Conservation (phyloP, 2,797 vertebrate species). For the Lithobates sylvaticus region DNA sequence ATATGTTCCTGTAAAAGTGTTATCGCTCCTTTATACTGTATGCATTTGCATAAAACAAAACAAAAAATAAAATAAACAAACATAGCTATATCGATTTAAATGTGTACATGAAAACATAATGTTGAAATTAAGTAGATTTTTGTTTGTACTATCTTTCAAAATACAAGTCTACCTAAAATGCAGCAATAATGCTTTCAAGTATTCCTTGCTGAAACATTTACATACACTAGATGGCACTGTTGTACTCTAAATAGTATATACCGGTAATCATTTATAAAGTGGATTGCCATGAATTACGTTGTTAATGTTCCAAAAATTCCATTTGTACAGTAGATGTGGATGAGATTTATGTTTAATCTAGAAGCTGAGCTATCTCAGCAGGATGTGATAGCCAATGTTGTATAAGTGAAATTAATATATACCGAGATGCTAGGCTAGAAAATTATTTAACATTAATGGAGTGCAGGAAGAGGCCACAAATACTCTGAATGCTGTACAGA, state of each 20-base stretch:
- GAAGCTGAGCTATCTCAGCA: constrained; percentile 51
- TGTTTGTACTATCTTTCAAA: not conserved
- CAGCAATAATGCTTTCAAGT: not conserved
- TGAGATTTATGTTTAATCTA: constrained; percentile 56
- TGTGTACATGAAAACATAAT: not conserved
- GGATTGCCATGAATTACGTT: constrained; percentile 28
- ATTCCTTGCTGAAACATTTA: not conserved
- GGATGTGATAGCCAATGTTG: constrained; percentile 47
- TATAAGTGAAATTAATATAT: constrained; percentile 48
- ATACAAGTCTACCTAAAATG: not conserved
- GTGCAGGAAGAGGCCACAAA: constrained; percentile 12
- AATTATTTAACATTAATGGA: constrained; percentile 45
- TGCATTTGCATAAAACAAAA: too few species aligned
- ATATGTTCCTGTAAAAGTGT: too few species aligned
- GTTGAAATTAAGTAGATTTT: not conserved
- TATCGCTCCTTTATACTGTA: too few species aligned
- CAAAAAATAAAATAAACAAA: too few species aligned
- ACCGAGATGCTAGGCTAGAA: constrained; percentile 41
- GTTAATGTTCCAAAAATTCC: constrained; percentile 50
- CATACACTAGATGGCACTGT: constrained; percentile 46
- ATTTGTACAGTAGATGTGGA: constrained; percentile 44
- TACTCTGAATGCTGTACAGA: constrained; percentile 16
- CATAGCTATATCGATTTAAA: not conserved
- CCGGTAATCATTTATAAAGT: not conserved
- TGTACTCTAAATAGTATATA: not conserved